Conservation (phyloP, 2,113 vertebrate genomes). For the Datnioides undecimradiatus region DNA sequence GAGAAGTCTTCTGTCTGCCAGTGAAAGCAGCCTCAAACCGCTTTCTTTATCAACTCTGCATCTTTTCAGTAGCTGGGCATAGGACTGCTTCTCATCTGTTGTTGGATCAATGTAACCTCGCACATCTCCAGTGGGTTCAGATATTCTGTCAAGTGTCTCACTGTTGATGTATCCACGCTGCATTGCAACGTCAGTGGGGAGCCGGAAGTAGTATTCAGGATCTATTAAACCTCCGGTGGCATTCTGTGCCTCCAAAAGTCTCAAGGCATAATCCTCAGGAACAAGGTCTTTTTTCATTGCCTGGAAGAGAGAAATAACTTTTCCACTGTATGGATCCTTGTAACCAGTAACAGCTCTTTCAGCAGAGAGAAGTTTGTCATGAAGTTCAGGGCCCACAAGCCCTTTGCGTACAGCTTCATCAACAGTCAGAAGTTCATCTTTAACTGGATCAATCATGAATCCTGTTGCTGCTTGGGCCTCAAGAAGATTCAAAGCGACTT, state of each 20-base stretch:
- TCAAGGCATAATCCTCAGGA: constrained; percentile 90
- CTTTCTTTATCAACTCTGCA: constrained; percentile 88
- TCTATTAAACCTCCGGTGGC: constrained; percentile 94
- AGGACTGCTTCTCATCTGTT: constrained; percentile 91
- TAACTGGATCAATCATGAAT: constrained; percentile 92
- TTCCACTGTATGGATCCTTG: constrained; percentile 94
- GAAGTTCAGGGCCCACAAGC: constrained; percentile 94
- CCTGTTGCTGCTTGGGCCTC: constrained; percentile 98
- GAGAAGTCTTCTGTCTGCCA: constrained; percentile 89
- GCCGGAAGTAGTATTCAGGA: constrained; percentile 91
- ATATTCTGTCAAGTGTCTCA: constrained; percentile 89
- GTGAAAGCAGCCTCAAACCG: constrained; percentile 87
- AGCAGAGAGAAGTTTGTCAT: constrained; percentile 93
- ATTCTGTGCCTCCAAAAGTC: constrained; percentile 92
- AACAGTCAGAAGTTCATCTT: constrained; percentile 91
- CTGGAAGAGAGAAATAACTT: constrained; percentile 95
- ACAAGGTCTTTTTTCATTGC: constrained; percentile 97
- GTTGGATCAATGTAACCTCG: constrained; percentile 90
- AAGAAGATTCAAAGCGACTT: constrained; percentile 90
- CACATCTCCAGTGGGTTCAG: constrained; percentile 82
- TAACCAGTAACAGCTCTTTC: constrained; percentile 97
- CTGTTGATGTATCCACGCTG: constrained; percentile 94
- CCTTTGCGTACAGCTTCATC: constrained; percentile 97
- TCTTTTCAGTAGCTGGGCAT: constrained; percentile 89
- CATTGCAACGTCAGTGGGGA: constrained; percentile 91